phyloP scores from a whole-genome alignment of 2,888 invertebrate genomes.

The Oegoconia quadripuncta region DNA sequence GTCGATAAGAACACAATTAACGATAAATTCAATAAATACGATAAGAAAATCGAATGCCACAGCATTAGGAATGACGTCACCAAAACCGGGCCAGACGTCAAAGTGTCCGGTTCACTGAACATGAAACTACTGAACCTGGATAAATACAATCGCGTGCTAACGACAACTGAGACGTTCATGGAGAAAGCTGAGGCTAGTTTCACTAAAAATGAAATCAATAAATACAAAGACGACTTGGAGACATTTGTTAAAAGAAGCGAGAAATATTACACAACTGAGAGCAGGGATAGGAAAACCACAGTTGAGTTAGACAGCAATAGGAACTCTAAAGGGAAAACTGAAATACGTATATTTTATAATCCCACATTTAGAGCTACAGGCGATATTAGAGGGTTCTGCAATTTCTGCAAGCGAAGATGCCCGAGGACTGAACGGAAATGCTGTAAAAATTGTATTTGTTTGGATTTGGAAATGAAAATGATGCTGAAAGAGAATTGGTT shows the following conservation, averaged over 20 bases:
- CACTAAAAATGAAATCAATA: conserved; percentile 55
- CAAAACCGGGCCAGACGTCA: conserved; percentile 55
- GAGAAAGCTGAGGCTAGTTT: conserved; percentile 62
- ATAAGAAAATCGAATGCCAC: conserved; percentile 67
- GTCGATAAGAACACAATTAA: conserved; percentile 59
- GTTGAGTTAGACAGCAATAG: conserved; percentile 44
- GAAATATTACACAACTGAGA: conserved; percentile 60
- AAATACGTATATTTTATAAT: conserved; percentile 69
- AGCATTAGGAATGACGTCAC: conserved; percentile 65
- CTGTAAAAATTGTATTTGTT: conserved; percentile 54
- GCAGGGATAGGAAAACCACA: conserved; percentile 48
- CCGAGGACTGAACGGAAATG: conserved; percentile 59
- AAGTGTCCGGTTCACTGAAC: conserved; percentile 60
- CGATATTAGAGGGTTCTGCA: conserved; percentile 48
- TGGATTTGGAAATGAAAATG: conserved; percentile 51
- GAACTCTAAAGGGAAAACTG: conserved; percentile 48
- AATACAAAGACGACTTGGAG: conserved; percentile 56
- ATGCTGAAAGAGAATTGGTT: conserved; percentile 68
- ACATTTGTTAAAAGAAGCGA: conserved; percentile 71
- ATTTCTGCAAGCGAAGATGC: conserved; percentile 53
- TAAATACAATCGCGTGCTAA: conserved; percentile 62
- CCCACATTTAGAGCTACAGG: conserved; percentile 60
- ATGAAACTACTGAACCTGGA: conserved; percentile 66
- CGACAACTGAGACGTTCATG: conserved; percentile 63
- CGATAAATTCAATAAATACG: conserved; percentile 49